These are phyloP conservation scores for Eulemur albifrons DNA, from an alignment of 2,797 vertebrate genomes.

Conservation along the genomic window DNA sequence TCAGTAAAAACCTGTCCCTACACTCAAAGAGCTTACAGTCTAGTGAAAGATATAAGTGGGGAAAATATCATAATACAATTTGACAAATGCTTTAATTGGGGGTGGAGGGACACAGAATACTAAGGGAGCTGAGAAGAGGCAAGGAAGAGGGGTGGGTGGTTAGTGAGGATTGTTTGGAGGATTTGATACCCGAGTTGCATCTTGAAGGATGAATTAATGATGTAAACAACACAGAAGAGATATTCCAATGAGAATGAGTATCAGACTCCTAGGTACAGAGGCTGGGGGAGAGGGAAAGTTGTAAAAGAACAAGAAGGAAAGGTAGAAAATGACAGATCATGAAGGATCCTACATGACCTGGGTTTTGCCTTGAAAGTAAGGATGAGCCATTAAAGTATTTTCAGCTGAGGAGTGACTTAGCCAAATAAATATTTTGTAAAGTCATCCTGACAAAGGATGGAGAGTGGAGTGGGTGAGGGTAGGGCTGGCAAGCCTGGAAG, in stretches of 20 bases:
- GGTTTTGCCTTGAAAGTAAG: conserved; percentile 23
- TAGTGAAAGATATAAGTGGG: neutral
- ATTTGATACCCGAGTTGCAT: neutral
- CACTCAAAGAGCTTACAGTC: neutral
- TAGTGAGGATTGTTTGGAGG: neutral
- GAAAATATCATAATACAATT: neutral
- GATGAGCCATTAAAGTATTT: neutral
- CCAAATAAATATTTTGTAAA: neutral
- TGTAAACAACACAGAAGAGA: neutral
- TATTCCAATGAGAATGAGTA: neutral
- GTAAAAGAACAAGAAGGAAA: neutral
- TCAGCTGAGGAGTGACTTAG: neutral
- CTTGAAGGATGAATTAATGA: neutral
- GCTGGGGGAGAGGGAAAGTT: neutral
- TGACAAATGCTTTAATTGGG: neutral
- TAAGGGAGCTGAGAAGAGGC: neutral
- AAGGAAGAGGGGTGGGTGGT: neutral
- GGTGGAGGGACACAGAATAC: neutral
- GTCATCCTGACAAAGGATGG: neutral
- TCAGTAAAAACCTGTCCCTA: neutral
- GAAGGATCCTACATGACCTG: neutral
- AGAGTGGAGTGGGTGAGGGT: neutral
- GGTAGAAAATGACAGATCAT: neutral
- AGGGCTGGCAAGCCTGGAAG: neutral
- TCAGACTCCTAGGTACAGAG: neutral